Evolutionary conservation across 2,113 vertebrate species (phyloP).

Genomic region (Halcyon malimbica): DNA sequence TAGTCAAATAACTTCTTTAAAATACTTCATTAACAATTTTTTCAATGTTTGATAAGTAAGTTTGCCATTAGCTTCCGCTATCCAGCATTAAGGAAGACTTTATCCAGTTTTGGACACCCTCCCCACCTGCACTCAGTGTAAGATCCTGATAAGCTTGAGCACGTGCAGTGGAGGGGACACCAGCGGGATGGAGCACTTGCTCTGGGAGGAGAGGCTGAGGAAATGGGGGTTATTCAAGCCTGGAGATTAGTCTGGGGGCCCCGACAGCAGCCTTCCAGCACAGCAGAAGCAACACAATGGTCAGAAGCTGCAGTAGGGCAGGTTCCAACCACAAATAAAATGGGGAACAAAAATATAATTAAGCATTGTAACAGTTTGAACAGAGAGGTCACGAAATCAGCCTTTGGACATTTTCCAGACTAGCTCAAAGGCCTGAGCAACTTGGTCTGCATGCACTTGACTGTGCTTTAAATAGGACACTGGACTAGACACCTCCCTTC

Average conservation of each 20-base stretch:
- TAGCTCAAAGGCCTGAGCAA: neutral
- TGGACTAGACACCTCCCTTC: neutral
- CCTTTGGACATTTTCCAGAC: neutral
- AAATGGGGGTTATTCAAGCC: neutral
- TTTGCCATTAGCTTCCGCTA: neutral
- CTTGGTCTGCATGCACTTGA: neutral
- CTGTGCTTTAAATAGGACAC: neutral
- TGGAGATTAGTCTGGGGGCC: neutral
- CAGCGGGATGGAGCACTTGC: neutral
- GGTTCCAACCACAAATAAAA: neutral
- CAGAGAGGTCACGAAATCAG: neutral
- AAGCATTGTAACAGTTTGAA: neutral
- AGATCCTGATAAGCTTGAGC: neutral
- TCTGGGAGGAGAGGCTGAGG: neutral
- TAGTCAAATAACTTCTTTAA: neutral
- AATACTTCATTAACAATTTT: neutral
- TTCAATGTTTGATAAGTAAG: neutral
- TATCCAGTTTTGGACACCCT: neutral
- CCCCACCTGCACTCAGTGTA: fast-evolving
- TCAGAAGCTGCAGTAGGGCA: neutral
- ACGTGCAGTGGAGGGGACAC: neutral
- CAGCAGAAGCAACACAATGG: no score
- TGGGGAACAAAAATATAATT: neutral
- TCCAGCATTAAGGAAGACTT: neutral
- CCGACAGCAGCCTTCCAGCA: neutral